Evolutionary conservation across 2,797 vertebrate genomes (phyloP).

Genomic region (Anas capensis): DNA sequence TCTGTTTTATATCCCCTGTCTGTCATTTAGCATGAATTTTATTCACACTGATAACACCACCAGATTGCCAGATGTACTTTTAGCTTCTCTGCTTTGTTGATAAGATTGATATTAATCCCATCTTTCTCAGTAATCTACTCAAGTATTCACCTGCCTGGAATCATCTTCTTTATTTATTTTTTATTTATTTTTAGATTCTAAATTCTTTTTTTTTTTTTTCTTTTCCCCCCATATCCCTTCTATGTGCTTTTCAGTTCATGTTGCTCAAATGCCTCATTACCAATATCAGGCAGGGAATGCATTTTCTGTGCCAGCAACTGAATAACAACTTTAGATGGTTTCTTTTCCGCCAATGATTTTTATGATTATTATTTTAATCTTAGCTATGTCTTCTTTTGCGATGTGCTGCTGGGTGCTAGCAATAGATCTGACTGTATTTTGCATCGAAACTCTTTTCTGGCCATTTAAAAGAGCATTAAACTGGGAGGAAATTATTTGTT

Average conservation of each 20-base stretch:
- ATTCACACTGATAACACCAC: not conserved
- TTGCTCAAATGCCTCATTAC: slow-evolving; percentile 20
- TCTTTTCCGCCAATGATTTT: slow-evolving; percentile 31
- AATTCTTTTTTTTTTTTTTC: not conserved
- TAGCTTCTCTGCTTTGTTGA: slow-evolving; percentile 20
- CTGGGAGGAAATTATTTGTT: slow-evolving; percentile 45
- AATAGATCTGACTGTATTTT: slow-evolving; percentile 48
- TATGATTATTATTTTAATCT: slow-evolving; percentile 63
- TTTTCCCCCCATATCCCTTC: not conserved
- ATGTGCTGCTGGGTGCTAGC: not conserved
- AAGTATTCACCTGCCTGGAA: slow-evolving; percentile 41
- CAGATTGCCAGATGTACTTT: slow-evolving; percentile 34
- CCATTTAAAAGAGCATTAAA: slow-evolving; percentile 42
- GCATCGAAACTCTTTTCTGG: slow-evolving; percentile 6
- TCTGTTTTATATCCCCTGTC: not conserved
- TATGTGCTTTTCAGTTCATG: slow-evolving; percentile 41
- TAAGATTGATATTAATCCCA: slow-evolving; percentile 13
- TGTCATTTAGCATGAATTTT: not conserved
- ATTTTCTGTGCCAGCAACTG: slow-evolving; percentile 9
- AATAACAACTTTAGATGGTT: slow-evolving; percentile 1
- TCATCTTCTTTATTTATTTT: slow-evolving; percentile 16
- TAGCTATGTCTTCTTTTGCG: not conserved
- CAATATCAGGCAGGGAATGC: not conserved
- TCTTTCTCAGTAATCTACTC: not conserved
- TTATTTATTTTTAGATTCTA: slow-evolving; percentile 15